A percentile compares a stretch with the other conserved stretches of the same genome.
These are phyloP conservation scores for Hucho hucho DNA, from an alignment of 2,113 vertebrate species.

Conservation along the genomic window DNA sequence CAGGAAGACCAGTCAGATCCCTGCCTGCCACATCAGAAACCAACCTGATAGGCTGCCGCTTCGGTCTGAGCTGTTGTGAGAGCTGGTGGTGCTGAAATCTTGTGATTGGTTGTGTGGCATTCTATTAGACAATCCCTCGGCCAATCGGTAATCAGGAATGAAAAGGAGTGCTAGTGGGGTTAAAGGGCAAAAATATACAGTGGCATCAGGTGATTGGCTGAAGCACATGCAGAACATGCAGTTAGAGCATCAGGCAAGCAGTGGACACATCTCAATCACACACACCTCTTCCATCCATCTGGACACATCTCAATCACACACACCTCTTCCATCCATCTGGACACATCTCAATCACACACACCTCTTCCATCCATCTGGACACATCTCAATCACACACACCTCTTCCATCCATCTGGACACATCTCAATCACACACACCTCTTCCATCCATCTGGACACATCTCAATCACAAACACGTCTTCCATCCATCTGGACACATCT, in stretches of 20 bases:
- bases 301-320: too few species aligned
- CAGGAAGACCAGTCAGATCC: constrained; percentile 43
- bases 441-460: too few species aligned
- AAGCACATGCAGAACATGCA: constrained; percentile 96
- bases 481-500: too few species aligned
- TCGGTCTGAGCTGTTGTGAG: constrained; percentile 99
- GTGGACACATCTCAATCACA: constrained; percentile 14
- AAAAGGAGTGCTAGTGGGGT: constrained; percentile 99
- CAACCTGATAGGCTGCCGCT: constrained; percentile 99
- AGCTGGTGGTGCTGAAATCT: constrained; percentile 99
- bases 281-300: too few species aligned
- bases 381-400: too few species aligned
- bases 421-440: too few species aligned
- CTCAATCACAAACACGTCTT: too few species aligned
- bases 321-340: too few species aligned
- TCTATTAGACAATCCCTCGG: constrained; percentile 99
- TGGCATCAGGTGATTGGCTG: constrained; percentile 90
- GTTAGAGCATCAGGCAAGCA: constrained; percentile 82
- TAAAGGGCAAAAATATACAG: constrained; percentile 96
- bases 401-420: too few species aligned
- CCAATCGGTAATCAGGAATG: constrained; percentile 99
- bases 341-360: too few species aligned
- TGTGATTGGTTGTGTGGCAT: constrained; percentile 99
- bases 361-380: too few species aligned
- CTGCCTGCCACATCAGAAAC: constrained; percentile 78